phyloP scores from a whole-genome alignment of 2,888 invertebrate genomes.

The Fissipunctia ypsillon region DNA sequence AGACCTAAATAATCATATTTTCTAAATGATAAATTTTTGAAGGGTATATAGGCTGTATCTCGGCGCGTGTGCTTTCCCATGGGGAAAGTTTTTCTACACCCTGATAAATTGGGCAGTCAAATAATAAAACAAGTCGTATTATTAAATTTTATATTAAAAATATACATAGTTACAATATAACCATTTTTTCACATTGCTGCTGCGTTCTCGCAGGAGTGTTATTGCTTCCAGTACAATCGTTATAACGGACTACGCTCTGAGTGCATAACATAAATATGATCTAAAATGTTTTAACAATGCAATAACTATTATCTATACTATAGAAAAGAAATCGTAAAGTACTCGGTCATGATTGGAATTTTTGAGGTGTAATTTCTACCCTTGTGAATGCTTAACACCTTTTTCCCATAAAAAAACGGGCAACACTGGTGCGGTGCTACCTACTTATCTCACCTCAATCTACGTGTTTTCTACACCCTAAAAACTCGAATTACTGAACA shows the following conservation, averaged over 20 bases:
- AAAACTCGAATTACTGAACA: neutral
- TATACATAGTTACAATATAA: conserved; percentile 80
- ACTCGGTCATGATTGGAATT: conserved; percentile 41
- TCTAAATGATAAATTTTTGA: neutral
- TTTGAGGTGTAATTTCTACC: neutral
- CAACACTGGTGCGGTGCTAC: neutral
- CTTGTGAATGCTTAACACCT: neutral
- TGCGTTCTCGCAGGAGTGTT: conserved; percentile 69
- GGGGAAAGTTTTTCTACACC: neutral
- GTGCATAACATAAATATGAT: conserved; percentile 66
- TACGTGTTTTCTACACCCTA: neutral
- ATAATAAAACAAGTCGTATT: conserved; percentile 62
- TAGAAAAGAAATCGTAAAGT: conserved; percentile 35
- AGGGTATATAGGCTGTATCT: no score
- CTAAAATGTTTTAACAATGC: conserved; percentile 63
- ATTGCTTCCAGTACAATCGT: conserved; percentile 75
- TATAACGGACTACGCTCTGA: conserved; percentile 52
- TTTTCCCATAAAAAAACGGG: neutral
- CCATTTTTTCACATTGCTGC: conserved; percentile 66
- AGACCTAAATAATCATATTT: neutral
- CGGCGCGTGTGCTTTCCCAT: neutral
- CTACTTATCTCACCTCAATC: neutral
- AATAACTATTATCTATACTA: conserved; percentile 43
- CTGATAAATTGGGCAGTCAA: neutral
- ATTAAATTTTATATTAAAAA: conserved; percentile 84